Conservation (phyloP, 2,113 vertebrate genomes). For the Erpornis zantholeuca region DNA sequence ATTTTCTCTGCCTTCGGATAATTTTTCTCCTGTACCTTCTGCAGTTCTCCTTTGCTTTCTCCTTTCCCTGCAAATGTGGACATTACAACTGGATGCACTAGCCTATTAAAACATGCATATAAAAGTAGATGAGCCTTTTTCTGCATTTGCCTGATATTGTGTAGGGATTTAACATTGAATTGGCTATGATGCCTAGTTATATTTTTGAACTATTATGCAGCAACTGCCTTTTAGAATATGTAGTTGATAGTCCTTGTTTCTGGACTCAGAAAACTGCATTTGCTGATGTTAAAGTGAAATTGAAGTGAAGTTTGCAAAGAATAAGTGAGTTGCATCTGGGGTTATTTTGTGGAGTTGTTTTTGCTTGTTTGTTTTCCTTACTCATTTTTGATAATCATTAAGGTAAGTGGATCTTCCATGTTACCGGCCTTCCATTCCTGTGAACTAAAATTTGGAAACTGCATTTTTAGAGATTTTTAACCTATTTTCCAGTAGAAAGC, state of each 20-base stretch:
- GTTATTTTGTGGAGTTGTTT: not conserved
- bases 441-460: not conserved
- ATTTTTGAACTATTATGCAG: not conserved
- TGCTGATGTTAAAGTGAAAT: not conserved
- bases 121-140: not conserved
- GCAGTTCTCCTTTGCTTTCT: not conserved
- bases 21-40: not conserved
- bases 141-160: not conserved
- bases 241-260: not conserved
- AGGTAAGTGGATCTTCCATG: not conserved
- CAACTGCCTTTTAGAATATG: fast-evolving
- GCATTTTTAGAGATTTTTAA: not conserved
- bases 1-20: not conserved
- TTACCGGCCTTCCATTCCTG: not conserved
- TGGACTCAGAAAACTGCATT: not conserved
- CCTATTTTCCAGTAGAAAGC: not conserved
- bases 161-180: not conserved
- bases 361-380: not conserved
- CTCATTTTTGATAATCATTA: not conserved
- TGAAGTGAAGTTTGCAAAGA: not conserved
- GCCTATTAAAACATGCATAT: not conserved
- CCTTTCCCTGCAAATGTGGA: fast-evolving
- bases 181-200: not conserved
- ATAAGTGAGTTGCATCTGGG: not conserved
- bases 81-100: not conserved